Base-by-base conservation (phyloP, 2,113 vertebrate species). In the Lasiurus borealis region DNA sequence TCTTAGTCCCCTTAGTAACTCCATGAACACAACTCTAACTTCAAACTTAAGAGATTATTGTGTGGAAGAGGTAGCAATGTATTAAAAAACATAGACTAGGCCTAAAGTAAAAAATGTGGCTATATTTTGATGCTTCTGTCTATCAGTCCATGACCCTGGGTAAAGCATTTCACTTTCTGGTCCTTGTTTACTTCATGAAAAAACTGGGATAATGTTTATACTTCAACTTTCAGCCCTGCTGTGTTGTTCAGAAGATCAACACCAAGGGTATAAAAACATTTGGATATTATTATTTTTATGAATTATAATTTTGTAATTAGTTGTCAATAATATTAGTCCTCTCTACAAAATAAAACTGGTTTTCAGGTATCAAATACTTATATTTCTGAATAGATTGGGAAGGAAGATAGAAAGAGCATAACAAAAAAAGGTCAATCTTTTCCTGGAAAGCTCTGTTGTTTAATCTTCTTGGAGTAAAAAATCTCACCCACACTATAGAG, bases 401-500 rank as follows among this genome's bases (percentile, higher is more conserved):
- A 91, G 57, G 40, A 92, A 88, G n/a, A 16, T 25, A 21, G 82
- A 31, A 90, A 48, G 21, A 75, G 23, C 3, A 25, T 27, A 44
- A 73, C 18, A 77, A 34, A 54, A 21, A 44, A 75, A 90, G 59
- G 16, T 36, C 69, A 84, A 57, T 72, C 15, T 89, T 97, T 97
- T 97, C 96, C 95, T 97, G 96, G 93, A 97, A 97, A 97, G 94
- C 93, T 91, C 27, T 77, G n/a, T 92, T 85, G 44, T 96, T 94
- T 89, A 96, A 95, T 90, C 16, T 95, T 92, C 77, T 92, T 86
- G 46, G 78, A 91, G 44, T 86, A 75, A 95, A 96, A 95, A 77
- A 52, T 95, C 59, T 71, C 68, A 95, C 52, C 77, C 86, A 91
- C 62, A 18, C 18, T 77, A 36, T 27, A 87, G 10, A 54, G 83